Evolutionary conservation across 1,140 invertebrate species (phyloP).

Genomic region (Drosophila kikkawai): DNA sequence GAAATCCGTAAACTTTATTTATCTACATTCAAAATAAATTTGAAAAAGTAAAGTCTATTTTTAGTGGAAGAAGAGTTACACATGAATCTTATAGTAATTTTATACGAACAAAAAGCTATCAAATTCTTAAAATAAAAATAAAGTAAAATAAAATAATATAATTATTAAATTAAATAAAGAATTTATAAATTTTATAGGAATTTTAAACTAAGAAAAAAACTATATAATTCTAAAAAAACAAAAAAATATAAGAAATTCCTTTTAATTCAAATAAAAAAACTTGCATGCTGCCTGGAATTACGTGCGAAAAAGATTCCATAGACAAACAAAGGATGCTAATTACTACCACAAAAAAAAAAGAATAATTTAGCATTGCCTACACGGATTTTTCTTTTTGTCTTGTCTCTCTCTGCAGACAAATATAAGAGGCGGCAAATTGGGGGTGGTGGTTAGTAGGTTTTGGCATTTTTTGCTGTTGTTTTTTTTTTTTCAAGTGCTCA

Average conservation of each 20-base stretch:
- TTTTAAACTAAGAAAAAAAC: neutral
- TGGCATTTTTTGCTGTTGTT: constrained; percentile 14
- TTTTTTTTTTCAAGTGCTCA: constrained; percentile 50
- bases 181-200: too few species aligned
- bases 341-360: constrained; percentile 15
- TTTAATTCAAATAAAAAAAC: neutral
- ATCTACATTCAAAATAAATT: neutral
- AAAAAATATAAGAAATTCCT: too few species aligned
- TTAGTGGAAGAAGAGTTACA: too few species aligned
- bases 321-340: constrained; percentile 48
- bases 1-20: neutral
- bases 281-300: neutral
- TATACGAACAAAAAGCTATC: too few species aligned
- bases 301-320: constrained; percentile 11
- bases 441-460: constrained; percentile 19
- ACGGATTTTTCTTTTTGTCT: constrained; percentile 12
- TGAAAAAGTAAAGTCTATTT: too few species aligned
- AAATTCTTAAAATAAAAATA: too few species aligned
- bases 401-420: constrained; percentile 14
- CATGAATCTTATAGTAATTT: too few species aligned
- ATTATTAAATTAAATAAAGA: too few species aligned
- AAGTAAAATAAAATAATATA: too few species aligned
- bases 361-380: constrained; percentile 29
- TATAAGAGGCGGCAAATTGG: constrained; percentile 6
- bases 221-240: neutral